These are phyloP conservation scores for Cathartes aura DNA, from an alignment of 2,113 vertebrate genomes.

Conservation along the genomic window DNA sequence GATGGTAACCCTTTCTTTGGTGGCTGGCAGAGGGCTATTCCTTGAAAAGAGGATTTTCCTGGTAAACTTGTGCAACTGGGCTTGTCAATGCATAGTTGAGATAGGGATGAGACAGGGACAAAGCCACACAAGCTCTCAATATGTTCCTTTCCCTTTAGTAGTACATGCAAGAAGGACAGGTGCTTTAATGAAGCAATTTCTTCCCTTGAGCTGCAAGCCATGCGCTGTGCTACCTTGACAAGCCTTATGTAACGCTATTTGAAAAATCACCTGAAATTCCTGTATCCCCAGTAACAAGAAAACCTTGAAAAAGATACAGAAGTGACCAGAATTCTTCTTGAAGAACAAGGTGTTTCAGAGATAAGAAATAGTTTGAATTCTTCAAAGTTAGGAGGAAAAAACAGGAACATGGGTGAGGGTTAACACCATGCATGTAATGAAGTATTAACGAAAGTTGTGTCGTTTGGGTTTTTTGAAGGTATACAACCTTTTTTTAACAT, in stretches of 20 bases:
- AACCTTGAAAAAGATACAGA: neutral
- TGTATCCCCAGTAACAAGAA: neutral
- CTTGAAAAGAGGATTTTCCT: neutral
- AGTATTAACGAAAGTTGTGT: neutral
- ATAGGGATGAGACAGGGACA: neutral
- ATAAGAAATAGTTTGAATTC: neutral
- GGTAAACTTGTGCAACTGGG: neutral
- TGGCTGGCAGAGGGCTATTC: neutral
- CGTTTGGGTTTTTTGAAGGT: neutral
- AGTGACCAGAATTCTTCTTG: neutral
- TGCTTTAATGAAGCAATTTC: neutral
- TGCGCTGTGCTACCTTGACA: neutral
- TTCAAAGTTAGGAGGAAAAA: neutral
- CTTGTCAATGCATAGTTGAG: neutral
- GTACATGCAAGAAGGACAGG: neutral
- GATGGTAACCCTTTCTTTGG: neutral
- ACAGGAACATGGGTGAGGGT: neutral
- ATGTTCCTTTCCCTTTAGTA: neutral
- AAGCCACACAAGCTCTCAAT: neutral
- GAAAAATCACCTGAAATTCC: slow-evolving; percentile 8
- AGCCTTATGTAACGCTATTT: neutral
- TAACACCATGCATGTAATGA: neutral
- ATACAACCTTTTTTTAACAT: neutral
- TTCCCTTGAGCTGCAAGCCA: neutral
- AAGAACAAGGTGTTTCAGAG: neutral